Evolutionary conservation across 2,888 invertebrate genomes (phyloP).

Genomic region (Morinoia aosen): DNA sequence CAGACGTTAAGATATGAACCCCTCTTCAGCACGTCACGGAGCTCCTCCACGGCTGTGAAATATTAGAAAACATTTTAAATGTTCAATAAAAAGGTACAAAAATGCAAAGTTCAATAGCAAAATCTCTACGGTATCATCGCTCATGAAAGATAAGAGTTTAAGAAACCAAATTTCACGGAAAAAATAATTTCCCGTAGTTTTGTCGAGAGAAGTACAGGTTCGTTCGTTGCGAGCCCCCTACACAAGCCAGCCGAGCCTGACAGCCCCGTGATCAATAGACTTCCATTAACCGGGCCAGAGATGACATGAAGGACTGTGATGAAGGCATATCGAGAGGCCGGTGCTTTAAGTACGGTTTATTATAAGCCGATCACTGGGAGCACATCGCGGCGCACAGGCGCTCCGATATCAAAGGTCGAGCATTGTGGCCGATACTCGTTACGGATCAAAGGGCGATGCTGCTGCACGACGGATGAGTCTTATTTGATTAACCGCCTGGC

Average conservation of each 20-base stretch:
- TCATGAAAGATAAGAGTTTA: no score
- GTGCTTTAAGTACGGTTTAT: neutral
- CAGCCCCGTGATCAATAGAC: neutral
- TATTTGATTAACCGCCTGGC: neutral
- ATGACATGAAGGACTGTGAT: constrained; percentile 9
- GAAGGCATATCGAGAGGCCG: neutral
- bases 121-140: no score
- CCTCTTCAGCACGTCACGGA: no score
- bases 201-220: neutral
- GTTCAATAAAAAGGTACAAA: no score
- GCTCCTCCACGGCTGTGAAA: no score
- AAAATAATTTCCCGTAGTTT: neutral
- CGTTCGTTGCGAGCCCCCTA: neutral
- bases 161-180: neutral
- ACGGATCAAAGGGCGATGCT: neutral
- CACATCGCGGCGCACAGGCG: neutral
- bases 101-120: no score
- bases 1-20: no score
- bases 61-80: no score
- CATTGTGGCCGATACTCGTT: neutral
- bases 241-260: neutral
- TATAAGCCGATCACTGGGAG: neutral
- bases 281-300: constrained; percentile 15
- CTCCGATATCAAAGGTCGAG: neutral
- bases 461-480: neutral